These are phyloP conservation scores for Ceyx margarethae DNA, from an alignment of 2,113 vertebrate species.

Conservation along the genomic window DNA sequence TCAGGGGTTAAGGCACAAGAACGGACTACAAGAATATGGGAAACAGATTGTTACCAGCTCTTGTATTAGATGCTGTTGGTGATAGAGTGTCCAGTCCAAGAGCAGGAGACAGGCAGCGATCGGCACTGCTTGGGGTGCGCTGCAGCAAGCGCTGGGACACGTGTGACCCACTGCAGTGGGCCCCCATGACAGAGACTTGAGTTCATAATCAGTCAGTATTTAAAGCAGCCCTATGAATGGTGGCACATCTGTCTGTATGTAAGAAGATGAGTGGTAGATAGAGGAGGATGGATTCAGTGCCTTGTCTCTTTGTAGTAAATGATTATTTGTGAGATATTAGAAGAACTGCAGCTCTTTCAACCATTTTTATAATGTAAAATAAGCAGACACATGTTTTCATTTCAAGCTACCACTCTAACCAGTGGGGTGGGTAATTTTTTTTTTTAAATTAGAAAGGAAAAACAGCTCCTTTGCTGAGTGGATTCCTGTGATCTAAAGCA, in stretches of 20 bases:
- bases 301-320: not conserved
- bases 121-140: not conserved
- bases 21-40: not conserved
- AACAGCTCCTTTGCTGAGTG: not conserved
- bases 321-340: not conserved
- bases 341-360: not conserved
- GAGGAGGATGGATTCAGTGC: not conserved
- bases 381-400: not conserved
- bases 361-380: not conserved
- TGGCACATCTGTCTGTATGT: accelerated
- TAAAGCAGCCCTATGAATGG: not conserved
- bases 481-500: slow-evolving; percentile 34
- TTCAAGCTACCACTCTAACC: not conserved
- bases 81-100: not conserved
- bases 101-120: not conserved
- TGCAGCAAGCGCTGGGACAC: accelerated
- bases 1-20: not conserved
- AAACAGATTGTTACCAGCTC: not conserved
- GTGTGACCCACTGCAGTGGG: not conserved
- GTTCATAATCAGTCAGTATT: not conserved
- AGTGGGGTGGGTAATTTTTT: not conserved
- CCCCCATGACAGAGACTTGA: not conserved
- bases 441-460: not conserved
- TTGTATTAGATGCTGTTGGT: not conserved
- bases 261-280: not conserved